A percentile compares a stretch with the other conserved stretches of the same genome.
phyloP scores from a whole-genome alignment of 2,113 vertebrate genomes.

The Anguilla rostrata region DNA sequence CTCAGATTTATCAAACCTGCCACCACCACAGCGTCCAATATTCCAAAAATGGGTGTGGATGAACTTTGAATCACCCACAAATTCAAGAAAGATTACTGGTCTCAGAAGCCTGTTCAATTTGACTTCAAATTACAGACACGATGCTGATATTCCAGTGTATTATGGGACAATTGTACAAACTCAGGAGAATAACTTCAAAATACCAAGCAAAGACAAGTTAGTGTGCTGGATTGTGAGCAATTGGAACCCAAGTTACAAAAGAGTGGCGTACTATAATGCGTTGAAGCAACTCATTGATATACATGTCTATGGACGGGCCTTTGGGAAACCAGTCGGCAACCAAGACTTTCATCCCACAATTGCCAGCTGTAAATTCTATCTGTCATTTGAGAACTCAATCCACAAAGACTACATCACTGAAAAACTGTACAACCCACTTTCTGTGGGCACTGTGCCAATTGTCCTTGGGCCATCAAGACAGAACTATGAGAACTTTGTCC shows the following conservation, averaged over 20 bases:
- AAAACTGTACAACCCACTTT: conserved; percentile 73
- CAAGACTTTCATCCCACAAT: conserved; percentile 78
- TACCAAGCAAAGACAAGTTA: conserved; percentile 77
- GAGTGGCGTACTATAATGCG: conserved; percentile 82
- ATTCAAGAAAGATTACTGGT: conserved; percentile 59
- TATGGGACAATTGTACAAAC: conserved; percentile 77
- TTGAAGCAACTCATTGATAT: conserved; percentile 79
- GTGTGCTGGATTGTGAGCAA: conserved; percentile 85
- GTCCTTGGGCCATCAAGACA: conserved; percentile 78
- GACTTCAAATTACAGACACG: conserved; percentile 78
- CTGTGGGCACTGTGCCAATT: conserved; percentile 78
- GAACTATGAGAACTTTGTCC: conserved; percentile 83
- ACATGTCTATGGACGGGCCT: conserved; percentile 75
- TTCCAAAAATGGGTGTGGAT: too few species aligned
- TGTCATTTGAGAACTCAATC: conserved; percentile 84
- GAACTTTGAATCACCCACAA: too few species aligned
- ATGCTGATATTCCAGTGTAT: conserved; percentile 82
- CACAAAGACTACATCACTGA: conserved; percentile 85
- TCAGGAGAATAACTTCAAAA: conserved; percentile 68
- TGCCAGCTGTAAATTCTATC: conserved; percentile 81
- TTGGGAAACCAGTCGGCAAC: conserved; percentile 72
- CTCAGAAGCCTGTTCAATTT: conserved; percentile 80
- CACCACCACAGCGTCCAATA: too few species aligned
- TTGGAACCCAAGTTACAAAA: conserved; percentile 77
- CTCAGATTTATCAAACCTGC: too few species aligned